Evolutionary conservation across 2,113 vertebrate genomes (phyloP).

Genomic region (Oryzias woworae): DNA sequence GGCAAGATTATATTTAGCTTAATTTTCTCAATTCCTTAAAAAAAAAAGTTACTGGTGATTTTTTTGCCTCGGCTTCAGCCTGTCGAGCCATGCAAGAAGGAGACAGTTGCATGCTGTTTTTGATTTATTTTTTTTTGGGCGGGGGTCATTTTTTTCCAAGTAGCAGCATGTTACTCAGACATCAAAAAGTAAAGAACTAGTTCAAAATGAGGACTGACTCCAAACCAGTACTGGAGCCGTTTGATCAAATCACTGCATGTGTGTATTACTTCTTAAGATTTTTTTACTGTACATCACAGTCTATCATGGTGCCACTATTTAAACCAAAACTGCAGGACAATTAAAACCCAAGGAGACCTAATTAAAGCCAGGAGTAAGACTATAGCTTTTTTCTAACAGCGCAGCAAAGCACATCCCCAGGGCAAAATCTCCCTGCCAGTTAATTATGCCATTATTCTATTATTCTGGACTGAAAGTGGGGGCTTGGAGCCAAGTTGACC

Average conservation of each 20-base stretch:
- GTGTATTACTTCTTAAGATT: neutral
- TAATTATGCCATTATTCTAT: conserved; percentile 78
- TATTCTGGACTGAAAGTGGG: conserved; percentile 62
- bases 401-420: conserved; percentile 49
- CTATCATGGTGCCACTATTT: conserved; percentile 37
- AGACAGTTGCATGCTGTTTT: no score
- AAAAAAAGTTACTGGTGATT: no score
- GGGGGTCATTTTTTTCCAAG: no score
- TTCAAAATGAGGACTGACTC: neutral
- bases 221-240: neutral
- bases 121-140: no score
- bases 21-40: no score
- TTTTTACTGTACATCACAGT: conserved; percentile 18
- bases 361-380: conserved; percentile 66
- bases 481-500: conserved; percentile 51
- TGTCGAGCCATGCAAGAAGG: no score
- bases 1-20: no score
- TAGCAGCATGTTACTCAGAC: no score
- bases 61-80: no score
- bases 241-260: neutral
- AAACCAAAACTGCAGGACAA: conserved; percentile 65
- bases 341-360: conserved; percentile 74
- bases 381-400: conserved; percentile 51
- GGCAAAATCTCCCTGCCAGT: conserved; percentile 62
- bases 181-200: neutral